Conservation (phyloP, 2,797 vertebrate species). For the Gymnoscopelus microlampas region DNA sequence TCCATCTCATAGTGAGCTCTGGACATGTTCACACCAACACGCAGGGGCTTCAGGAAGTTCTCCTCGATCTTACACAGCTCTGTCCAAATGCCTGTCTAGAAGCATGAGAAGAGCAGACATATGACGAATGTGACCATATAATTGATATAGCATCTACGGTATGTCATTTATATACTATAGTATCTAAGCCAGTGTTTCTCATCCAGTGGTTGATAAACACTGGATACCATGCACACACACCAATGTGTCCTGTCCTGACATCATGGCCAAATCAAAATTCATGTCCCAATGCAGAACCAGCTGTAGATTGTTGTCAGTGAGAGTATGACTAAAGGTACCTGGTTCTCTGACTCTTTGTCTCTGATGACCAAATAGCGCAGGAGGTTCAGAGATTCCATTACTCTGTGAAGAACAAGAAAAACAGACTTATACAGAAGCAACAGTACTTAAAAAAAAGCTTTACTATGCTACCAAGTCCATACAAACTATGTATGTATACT, state of each 20-base stretch:
- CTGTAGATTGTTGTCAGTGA: background rate
- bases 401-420: slow-evolving; percentile 69
- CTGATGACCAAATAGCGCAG: slow-evolving; percentile 93
- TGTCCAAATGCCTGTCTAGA: slow-evolving; percentile 88
- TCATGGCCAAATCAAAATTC: background rate
- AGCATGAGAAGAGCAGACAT: background rate
- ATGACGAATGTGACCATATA: no score
- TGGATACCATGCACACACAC: no score
- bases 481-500: slow-evolving; percentile 1
- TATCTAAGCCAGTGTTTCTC: no score
- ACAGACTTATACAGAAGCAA: background rate
- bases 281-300: no score
- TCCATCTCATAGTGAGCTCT: slow-evolving; percentile 96
- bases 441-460: no score
- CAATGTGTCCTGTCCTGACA: no score
- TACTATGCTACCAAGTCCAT: no score
- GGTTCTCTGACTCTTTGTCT: slow-evolving; percentile 90
- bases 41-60: slow-evolving; percentile 90
- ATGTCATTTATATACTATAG: no score
- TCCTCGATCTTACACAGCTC: slow-evolving; percentile 88
- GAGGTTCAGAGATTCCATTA: slow-evolving; percentile 96
- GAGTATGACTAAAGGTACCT: slow-evolving; percentile 74
- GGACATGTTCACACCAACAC: slow-evolving; percentile 93
- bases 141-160: no score
- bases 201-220: no score